Evolutionary conservation across 2,888 invertebrate genomes (phyloP).

Genomic region (Sinotaia quadrata): DNA sequence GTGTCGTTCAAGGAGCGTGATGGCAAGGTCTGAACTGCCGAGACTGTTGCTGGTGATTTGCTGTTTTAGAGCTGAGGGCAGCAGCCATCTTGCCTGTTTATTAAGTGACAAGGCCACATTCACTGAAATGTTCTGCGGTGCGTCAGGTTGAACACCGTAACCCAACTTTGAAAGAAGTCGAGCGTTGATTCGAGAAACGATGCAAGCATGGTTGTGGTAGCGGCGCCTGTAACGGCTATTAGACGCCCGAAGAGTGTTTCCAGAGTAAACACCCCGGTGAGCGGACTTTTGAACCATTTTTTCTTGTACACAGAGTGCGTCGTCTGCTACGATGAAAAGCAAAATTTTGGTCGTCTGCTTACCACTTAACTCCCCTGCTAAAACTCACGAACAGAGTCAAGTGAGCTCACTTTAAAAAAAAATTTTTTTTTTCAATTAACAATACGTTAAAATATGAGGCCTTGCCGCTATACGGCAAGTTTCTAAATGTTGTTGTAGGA

Average conservation of each 20-base stretch:
- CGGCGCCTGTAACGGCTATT: slow-evolving; percentile 44
- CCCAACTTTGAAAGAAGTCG: slow-evolving; percentile 11
- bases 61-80: slow-evolving; percentile 47
- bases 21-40: slow-evolving; percentile 5
- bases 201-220: slow-evolving; percentile 34
- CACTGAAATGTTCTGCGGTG: slow-evolving; percentile 15
- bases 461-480: too few species aligned
- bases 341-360: too few species aligned
- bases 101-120: slow-evolving; percentile 53
- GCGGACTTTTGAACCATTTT: slow-evolving; percentile 52
- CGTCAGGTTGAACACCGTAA: not conserved
- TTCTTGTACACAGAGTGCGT: not conserved
- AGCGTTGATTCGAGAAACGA: slow-evolving; percentile 21
- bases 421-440: too few species aligned
- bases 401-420: too few species aligned
- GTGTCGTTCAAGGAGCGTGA: slow-evolving; percentile 35
- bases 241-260: slow-evolving; percentile 52
- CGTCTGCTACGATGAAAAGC: slow-evolving; percentile 21
- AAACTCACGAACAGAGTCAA: too few species aligned
- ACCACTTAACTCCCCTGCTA: too few species aligned
- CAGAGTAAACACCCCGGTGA: slow-evolving; percentile 53
- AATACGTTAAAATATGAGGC: too few species aligned
- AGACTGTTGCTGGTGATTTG: slow-evolving; percentile 31
- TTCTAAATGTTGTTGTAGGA: too few species aligned
- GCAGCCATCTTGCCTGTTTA: slow-evolving; percentile 55